Evolutionary conservation across 2,797 vertebrate species (phyloP), one percentile per base, ranked within the genome.

Genomic region (Gymnocypris eckloni): DNA sequence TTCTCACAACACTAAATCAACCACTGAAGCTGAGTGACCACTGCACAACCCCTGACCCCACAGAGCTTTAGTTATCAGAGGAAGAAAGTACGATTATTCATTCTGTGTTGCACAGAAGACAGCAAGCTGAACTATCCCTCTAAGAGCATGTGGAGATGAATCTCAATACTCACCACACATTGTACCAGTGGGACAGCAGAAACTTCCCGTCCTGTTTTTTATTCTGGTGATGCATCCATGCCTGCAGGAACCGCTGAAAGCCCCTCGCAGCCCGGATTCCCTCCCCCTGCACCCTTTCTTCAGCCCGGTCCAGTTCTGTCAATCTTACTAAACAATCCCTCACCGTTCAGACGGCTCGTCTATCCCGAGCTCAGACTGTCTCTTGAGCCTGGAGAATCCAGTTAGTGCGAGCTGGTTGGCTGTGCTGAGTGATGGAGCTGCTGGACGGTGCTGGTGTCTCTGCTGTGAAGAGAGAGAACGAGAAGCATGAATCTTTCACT

Each of bases 121-220:
- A 64, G 12, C 25, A 64, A 28, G 54, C 18, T 59, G 7, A 56
- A n/a, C 77, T 18, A 10, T 79, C 52, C 4, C n/a, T 59, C 43
- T 11, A 79, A 64, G 13, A 79, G 4, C 33, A 20, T 39, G 20
- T 4, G 12, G 1, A 80, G 1, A 50, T 13, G 11, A 8, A 28
- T 39, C 39, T 28, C 41, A 48, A 61, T 77, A 87, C 91, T 91
- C 78, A 91, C 91, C 91, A 89, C 81, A 87, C 91, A 91, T 91
- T 75, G 86, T 88, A 88, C 88, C 86, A 88, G 80, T 84, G 25
- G 83, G 73, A 80, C 81, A 56, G 82, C 66, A 66, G 79, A 81
- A 77, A 86, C 81, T 88, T 87, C 86, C 84, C n/a, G 82, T 81
- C 50, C 56, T 78, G 70, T 54, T 79, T 72, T 85, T 82, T 90